These are phyloP conservation scores for Paguma larvata DNA, from an alignment of 2,797 vertebrate species.

Conservation along the genomic window DNA sequence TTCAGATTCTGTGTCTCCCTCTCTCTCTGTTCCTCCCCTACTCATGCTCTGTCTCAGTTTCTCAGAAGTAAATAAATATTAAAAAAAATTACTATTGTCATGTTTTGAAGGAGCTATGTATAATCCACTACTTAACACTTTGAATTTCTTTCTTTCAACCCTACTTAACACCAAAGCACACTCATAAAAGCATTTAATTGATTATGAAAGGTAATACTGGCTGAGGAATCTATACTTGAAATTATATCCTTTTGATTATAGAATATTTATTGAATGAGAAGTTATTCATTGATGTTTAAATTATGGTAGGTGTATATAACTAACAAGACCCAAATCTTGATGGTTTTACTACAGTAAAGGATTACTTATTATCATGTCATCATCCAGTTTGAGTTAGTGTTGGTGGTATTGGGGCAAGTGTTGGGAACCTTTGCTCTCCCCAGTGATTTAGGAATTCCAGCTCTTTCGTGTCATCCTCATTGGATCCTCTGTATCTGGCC, in stretches of 20 bases:
- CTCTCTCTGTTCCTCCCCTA: too few species aligned
- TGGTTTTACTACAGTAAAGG: not conserved
- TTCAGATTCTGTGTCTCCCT: too few species aligned
- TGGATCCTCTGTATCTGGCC: not conserved
- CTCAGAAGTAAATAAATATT: too few species aligned
- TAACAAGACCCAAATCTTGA: not conserved
- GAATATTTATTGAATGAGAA: not conserved
- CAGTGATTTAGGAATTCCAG: not conserved
- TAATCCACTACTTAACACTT: not conserved
- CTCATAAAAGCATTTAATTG: not conserved
- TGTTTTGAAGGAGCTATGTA: not conserved
- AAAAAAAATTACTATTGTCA: not conserved
- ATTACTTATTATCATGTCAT: not conserved
- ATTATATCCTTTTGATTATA: not conserved
- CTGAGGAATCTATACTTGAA: conserved; percentile 29
- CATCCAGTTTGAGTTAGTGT: not conserved
- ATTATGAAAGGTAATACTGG: conserved; percentile 9
- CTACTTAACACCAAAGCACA: not conserved
- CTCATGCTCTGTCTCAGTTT: too few species aligned
- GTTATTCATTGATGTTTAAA: conserved; percentile 11
- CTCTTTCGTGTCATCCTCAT: not conserved
- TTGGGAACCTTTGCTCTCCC: not conserved
- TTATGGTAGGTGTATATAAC: not conserved
- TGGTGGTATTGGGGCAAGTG: not conserved
- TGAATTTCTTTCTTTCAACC: not conserved